Evolutionary conservation across 2,113 vertebrate species (phyloP).

Genomic region (Mohoua ochrocephala): DNA sequence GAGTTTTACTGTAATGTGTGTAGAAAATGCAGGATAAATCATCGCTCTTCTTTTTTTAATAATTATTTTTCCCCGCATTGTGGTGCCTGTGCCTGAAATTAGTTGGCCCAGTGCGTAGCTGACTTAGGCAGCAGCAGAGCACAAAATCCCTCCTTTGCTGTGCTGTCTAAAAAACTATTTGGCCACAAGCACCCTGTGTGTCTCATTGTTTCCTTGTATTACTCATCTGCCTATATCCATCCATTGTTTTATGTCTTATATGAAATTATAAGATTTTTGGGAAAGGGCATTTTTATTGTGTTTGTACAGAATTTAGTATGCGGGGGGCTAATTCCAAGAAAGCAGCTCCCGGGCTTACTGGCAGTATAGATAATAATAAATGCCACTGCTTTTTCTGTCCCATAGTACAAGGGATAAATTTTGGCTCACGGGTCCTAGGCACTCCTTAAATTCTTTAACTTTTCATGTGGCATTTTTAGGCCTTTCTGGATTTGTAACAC

Average conservation of each 20-base stretch:
- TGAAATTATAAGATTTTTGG: conserved; percentile 22
- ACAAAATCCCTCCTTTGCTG: conserved; percentile 47
- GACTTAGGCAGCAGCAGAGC: background rate
- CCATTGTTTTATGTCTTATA: conserved; percentile 54
- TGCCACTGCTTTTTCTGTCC: background rate
- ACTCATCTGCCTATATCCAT: conserved; percentile 45
- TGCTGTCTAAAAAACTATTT: conserved; percentile 24
- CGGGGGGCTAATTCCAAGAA: background rate
- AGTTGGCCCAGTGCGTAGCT: background rate
- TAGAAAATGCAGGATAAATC: background rate
- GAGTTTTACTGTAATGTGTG: background rate
- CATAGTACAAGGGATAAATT: background rate
- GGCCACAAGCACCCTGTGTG: conserved; percentile 33
- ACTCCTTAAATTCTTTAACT: background rate
- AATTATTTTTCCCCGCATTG: background rate
- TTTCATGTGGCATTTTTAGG: background rate
- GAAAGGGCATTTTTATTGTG: conserved; percentile 14
- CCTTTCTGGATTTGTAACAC: background rate
- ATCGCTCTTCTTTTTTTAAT: background rate
- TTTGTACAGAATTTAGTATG: background rate
- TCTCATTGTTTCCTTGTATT: conserved; percentile 58
- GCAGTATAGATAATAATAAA: background rate
- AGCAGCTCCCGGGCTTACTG: background rate
- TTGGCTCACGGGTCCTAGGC: background rate
- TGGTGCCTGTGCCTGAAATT: conserved; percentile 2